Percentiles rank a stretch among this genome's conserved stretches.
phyloP scores from a whole-genome alignment of 2,113 vertebrate species.

The Asarcornis scutulata region DNA sequence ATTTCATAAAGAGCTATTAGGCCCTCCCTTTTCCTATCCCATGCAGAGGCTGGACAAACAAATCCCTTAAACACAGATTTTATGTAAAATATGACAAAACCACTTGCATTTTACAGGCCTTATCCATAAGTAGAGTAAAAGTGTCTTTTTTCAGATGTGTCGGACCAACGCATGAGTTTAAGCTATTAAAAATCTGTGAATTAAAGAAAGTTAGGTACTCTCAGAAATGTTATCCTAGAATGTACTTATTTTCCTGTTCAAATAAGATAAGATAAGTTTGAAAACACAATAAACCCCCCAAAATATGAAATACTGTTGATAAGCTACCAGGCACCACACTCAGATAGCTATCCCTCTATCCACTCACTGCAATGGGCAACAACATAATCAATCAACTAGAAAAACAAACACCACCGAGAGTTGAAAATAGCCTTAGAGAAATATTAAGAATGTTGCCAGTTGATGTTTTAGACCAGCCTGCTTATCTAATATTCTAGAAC shows the following conservation, averaged over 20 bases:
- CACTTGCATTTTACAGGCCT: not conserved
- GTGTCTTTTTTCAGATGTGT: not conserved
- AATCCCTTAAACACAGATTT: not conserved
- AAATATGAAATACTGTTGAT: not conserved
- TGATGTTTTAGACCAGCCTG: not conserved
- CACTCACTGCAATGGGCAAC: not conserved
- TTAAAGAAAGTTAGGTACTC: not conserved
- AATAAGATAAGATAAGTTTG: not conserved
- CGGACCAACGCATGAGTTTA: not conserved
- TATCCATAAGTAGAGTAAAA: not conserved
- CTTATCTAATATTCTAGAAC: constrained; percentile 35
- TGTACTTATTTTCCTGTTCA: not conserved
- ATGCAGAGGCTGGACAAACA: not conserved
- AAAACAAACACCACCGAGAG: not conserved
- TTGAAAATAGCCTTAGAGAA: constrained; percentile 23
- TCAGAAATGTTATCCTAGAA: not conserved
- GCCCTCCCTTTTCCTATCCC: not conserved
- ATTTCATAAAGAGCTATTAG: not conserved
- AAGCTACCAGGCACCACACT: not conserved
- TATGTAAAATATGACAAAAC: not conserved
- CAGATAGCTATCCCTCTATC: not conserved
- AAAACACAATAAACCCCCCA: not conserved
- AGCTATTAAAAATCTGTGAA: not conserved
- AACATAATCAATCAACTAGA: not conserved
- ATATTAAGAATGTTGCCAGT: not conserved